phyloP scores from a whole-genome alignment of 2,888 invertebrate genomes.

The Busseola fusca region DNA sequence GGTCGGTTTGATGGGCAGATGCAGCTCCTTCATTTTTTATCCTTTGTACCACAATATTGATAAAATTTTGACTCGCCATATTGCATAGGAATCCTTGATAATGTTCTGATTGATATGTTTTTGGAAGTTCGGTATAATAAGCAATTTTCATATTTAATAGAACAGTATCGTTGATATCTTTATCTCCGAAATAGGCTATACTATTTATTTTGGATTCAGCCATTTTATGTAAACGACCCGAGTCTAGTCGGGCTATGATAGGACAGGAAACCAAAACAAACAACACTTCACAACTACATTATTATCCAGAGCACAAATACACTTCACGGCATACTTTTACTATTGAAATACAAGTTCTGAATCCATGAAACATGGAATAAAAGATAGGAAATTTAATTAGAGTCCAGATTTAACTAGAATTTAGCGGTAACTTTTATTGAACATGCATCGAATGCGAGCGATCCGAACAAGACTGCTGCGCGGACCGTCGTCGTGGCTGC shows the following conservation, averaged over 20 bases:
- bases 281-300: constrained; percentile 18
- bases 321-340: not conserved
- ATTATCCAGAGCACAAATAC: constrained; percentile 11
- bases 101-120: not conserved
- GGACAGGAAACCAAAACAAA: constrained; percentile 17
- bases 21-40: not conserved
- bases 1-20: not conserved
- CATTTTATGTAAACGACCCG: constrained; percentile 26
- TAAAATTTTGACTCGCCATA: constrained; percentile 24
- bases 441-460: constrained; percentile 15
- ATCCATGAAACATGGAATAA: not conserved
- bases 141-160: constrained; percentile 6
- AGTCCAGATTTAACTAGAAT: not conserved
- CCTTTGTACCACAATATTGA: constrained; percentile 22
- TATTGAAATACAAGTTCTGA: not conserved
- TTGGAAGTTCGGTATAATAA: constrained; percentile 24
- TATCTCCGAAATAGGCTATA: constrained; percentile 5
- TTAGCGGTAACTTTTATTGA: not conserved
- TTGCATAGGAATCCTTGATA: constrained; percentile 1
- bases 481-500: not conserved
- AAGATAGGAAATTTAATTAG: not conserved
- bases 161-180: constrained; percentile 7
- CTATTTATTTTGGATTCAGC: constrained; percentile 12
- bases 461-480: constrained; percentile 11
- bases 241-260: not conserved